These are phyloP conservation scores for Oedothorax gibbosus DNA, from an alignment of 1,140 invertebrate genomes.

Conservation along the genomic window DNA sequence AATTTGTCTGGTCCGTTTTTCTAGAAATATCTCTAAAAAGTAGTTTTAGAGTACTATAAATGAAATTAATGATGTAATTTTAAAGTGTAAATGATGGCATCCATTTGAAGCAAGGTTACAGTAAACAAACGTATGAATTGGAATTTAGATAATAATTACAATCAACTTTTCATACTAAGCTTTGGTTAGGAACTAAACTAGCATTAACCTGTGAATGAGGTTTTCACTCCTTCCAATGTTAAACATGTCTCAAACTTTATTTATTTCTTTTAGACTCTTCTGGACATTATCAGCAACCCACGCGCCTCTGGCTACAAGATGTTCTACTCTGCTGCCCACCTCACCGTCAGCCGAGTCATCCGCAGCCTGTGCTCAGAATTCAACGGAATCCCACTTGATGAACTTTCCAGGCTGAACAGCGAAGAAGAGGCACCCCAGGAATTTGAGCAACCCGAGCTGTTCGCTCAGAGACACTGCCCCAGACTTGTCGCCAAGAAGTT, in stretches of 20 bases:
- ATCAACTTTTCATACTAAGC: neutral
- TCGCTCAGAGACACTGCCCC: neutral
- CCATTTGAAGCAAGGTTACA: too few species aligned
- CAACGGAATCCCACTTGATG: neutral
- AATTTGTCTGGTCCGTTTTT: too few species aligned
- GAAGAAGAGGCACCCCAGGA: neutral
- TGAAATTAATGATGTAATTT: too few species aligned
- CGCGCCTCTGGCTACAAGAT: neutral
- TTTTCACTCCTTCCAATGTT: too few species aligned
- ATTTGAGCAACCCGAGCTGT: neutral
- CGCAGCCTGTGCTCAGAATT: neutral
- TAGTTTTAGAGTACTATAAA: too few species aligned
- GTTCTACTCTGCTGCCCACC: slow-evolving; percentile 44
- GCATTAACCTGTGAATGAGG: too few species aligned
- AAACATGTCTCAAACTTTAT: neutral
- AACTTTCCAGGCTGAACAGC: neutral
- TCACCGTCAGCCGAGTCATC: slow-evolving; percentile 39
- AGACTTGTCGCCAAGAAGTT: neutral
- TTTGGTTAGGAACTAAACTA: neutral
- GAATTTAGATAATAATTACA: neutral
- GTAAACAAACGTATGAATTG: too few species aligned
- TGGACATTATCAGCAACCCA: neutral
- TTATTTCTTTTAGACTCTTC: neutral
- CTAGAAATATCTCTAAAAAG: too few species aligned
- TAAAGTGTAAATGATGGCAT: too few species aligned